phyloP scores from a whole-genome alignment of 1,140 invertebrate genomes.

The Onthophagus taurus region DNA sequence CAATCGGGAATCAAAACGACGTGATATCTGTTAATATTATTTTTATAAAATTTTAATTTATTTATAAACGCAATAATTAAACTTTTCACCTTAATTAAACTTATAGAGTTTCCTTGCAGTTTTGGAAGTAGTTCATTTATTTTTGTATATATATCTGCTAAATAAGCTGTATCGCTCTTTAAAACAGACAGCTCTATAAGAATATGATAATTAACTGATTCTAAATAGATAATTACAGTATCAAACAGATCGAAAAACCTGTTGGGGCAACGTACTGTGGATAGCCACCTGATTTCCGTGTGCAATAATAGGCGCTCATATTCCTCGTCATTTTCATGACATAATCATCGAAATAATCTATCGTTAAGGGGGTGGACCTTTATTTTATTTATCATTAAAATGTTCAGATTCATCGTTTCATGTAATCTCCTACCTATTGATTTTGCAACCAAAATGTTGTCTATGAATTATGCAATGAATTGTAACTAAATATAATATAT shows the following conservation, averaged over 20 bases:
- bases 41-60: background rate
- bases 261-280: background rate
- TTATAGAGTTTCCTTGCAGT: conserved; percentile 10
- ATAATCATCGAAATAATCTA: too few species aligned
- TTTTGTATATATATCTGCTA: conserved; percentile 11
- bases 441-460: too few species aligned
- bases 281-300: conserved; percentile 8
- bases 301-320: conserved; percentile 9
- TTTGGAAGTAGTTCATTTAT: conserved; percentile 7
- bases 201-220: background rate
- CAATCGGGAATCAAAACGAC: too few species aligned
- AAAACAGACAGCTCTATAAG: background rate
- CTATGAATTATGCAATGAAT: too few species aligned
- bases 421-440: too few species aligned
- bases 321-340: too few species aligned
- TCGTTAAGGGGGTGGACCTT: too few species aligned
- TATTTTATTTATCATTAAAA: too few species aligned
- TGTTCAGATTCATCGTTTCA: too few species aligned
- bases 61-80: background rate
- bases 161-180: conserved; percentile 8
- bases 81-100: background rate
- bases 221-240: background rate
- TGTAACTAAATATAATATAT: too few species aligned
- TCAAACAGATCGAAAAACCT: conserved; percentile 6
- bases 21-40: too few species aligned